Percentiles rank a stretch among this genome's conserved stretches.
phyloP scores from a whole-genome alignment of 2,888 invertebrate genomes.

The Brachypterus glaber region DNA sequence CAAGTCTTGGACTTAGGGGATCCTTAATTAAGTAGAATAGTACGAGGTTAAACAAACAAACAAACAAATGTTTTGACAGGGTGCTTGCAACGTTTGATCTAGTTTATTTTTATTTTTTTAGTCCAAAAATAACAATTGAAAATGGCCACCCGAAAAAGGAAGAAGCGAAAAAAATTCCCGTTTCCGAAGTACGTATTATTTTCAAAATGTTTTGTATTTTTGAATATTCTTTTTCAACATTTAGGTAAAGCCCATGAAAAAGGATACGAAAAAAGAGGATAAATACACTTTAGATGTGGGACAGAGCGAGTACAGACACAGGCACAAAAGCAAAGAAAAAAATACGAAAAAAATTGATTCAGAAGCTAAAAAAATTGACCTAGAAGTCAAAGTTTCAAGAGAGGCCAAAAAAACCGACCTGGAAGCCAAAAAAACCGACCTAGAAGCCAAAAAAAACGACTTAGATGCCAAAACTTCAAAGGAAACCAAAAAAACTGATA shows the following conservation, averaged over 20 bases:
- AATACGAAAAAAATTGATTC: constrained; percentile 31
- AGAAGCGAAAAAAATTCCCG: constrained; percentile 24
- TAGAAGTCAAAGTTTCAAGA: constrained; percentile 20
- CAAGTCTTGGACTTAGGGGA: too few relatives aligned
- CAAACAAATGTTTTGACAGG: too few relatives aligned
- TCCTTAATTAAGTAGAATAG: too few relatives aligned
- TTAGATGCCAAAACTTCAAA: neutral
- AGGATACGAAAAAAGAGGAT: constrained; percentile 30
- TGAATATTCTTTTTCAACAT: neutral
- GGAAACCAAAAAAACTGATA: neutral
- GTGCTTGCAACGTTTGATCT: too few relatives aligned
- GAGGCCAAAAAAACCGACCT: constrained; percentile 12
- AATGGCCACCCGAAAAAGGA: constrained; percentile 24
- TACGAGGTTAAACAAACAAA: too few relatives aligned
- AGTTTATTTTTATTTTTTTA: constrained; percentile 20
- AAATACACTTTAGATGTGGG: constrained; percentile 33
- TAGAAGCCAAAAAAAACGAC: neutral
- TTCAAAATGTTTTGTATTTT: neutral
- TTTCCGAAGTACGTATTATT: constrained; percentile 23
- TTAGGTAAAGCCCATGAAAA: constrained; percentile 33
- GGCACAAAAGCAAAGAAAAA: constrained; percentile 26
- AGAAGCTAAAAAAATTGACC: constrained; percentile 30
- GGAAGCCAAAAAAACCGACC: neutral
- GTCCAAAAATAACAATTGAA: constrained; percentile 39
- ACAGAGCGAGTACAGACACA: constrained; percentile 25